Conservation (phyloP, 2,797 vertebrate species). For the Glossophaga mutica region DNA sequence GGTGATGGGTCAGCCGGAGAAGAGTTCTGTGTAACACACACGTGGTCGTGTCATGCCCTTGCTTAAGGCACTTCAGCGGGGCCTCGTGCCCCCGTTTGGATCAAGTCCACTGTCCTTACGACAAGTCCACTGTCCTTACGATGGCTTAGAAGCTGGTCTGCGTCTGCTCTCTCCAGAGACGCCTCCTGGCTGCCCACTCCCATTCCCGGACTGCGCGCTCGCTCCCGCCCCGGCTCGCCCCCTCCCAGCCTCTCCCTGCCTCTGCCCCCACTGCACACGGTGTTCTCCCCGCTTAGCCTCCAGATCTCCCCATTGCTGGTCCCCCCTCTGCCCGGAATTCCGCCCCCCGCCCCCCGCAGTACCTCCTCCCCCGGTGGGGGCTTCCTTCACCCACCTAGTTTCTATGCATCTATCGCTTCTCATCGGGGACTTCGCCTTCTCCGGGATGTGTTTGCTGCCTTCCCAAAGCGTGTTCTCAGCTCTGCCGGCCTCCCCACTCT, state of each 20-base stretch:
- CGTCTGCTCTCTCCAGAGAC: background rate
- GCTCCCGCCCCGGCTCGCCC: background rate
- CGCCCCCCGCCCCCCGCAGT: no score
- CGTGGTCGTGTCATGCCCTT: background rate
- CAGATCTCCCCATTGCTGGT: background rate
- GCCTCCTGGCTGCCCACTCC: background rate
- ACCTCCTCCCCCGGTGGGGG: background rate
- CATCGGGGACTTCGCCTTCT: background rate
- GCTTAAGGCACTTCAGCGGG: background rate
- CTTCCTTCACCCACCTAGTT: no score
- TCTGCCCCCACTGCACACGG: accelerated
- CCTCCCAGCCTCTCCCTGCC: background rate
- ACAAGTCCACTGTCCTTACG: accelerated
- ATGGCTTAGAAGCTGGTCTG: background rate
- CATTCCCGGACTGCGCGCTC: accelerated
- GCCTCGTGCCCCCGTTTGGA: background rate
- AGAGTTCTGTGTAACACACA: background rate
- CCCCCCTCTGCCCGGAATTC: background rate
- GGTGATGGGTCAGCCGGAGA: background rate
- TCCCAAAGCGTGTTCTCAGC: background rate
- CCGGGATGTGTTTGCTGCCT: background rate
- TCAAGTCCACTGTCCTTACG: accelerated
- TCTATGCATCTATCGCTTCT: background rate
- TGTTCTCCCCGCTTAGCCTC: no score
- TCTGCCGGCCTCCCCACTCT: background rate